These are phyloP conservation scores for Lordiphosa clarofinis DNA, from an alignment of 1,140 invertebrate species.

Conservation along the genomic window DNA sequence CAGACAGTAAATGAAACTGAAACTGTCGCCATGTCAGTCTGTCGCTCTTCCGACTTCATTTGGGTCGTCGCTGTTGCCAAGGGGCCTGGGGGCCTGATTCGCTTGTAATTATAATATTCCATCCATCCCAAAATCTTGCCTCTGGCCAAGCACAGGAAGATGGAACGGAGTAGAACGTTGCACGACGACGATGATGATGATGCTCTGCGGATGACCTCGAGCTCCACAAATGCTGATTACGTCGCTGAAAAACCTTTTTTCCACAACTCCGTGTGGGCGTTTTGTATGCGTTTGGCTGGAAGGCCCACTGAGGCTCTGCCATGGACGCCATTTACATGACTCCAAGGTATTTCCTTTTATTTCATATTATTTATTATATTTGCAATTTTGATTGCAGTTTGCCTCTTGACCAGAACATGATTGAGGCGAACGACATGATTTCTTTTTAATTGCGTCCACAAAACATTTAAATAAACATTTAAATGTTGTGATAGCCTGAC, in stretches of 20 bases:
- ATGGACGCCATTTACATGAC: slow-evolving; percentile 62
- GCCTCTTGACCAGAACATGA: slow-evolving; percentile 16
- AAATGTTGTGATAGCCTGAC: slow-evolving; percentile 42
- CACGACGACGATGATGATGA: slow-evolving; percentile 14
- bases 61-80: slow-evolving; percentile 50
- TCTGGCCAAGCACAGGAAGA: slow-evolving; percentile 56
- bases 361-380: slow-evolving; percentile 73
- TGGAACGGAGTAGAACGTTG: slow-evolving; percentile 42
- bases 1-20: slow-evolving; percentile 40
- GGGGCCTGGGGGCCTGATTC: slow-evolving; percentile 63
- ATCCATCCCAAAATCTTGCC: slow-evolving; percentile 72
- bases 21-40: slow-evolving; percentile 66
- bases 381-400: slow-evolving; percentile 74
- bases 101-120: slow-evolving; percentile 78
- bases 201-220: slow-evolving; percentile 72
- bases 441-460: slow-evolving; percentile 33
- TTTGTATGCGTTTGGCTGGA: slow-evolving; percentile 30
- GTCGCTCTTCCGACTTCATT: slow-evolving; percentile 58
- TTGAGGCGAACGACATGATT: background rate
- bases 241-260: slow-evolving; percentile 34
- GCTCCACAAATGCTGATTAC: slow-evolving; percentile 77
- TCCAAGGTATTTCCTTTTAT: slow-evolving; percentile 75
- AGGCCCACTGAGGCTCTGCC: slow-evolving; percentile 19
- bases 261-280: slow-evolving; percentile 18
- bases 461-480: slow-evolving; percentile 36